Conservation (phyloP, 2,888 invertebrate genomes). For the Alitta virens region DNA sequence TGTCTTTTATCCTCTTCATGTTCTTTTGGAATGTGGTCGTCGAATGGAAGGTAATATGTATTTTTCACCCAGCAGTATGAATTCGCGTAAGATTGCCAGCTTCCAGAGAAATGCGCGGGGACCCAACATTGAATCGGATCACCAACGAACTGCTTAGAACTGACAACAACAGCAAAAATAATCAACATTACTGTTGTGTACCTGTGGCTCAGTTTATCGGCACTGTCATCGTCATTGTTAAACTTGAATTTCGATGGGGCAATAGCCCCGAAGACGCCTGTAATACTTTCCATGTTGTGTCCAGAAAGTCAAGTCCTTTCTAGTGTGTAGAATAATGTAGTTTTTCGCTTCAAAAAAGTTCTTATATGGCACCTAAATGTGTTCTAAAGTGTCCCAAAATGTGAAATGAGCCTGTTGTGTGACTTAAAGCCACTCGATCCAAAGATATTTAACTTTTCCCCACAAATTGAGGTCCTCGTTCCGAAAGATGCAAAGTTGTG, state of each 20-base stretch:
- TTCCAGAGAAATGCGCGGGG: conserved; percentile 33
- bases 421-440: no score
- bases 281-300: conserved; percentile 30
- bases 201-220: conserved; percentile 29
- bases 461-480: no score
- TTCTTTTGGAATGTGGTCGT: conserved; percentile 35
- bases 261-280: conserved; percentile 30
- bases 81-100: conserved; percentile 33
- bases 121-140: conserved; percentile 37
- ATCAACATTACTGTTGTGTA: conserved; percentile 31
- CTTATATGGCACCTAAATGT: no score
- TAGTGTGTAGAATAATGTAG: no score
- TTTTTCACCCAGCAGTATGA: conserved; percentile 37
- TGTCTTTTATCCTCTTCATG: conserved; percentile 30
- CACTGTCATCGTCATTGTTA: conserved; percentile 32
- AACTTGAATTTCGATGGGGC: conserved; percentile 24
- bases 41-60: conserved; percentile 35
- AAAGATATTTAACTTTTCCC: no score
- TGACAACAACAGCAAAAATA: conserved; percentile 31
- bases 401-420: no score
- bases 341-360: no score
- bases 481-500: no score
- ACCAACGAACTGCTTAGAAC: conserved; percentile 33
- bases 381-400: no score
- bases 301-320: no score